Conservation (phyloP, 2,113 vertebrate genomes). For the Dipodomys spectabilis region DNA sequence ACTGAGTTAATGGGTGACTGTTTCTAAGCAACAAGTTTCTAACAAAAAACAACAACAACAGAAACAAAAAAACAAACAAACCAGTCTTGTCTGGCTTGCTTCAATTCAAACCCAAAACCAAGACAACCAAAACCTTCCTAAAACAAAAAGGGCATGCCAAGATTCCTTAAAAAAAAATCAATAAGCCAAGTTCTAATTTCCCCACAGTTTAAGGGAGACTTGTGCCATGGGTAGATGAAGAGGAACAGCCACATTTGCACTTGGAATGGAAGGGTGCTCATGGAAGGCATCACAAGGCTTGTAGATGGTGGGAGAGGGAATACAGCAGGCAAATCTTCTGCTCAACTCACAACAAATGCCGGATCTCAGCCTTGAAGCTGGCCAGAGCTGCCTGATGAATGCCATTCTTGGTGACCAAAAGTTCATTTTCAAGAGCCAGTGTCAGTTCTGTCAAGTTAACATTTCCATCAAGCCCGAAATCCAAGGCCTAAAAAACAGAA, state of each 20-base stretch:
- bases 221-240: accelerated
- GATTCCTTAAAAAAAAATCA: neutral
- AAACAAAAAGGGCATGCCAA: neutral
- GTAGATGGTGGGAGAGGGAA: neutral
- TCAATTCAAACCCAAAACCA: conserved; percentile 53
- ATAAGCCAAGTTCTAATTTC: neutral
- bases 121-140: conserved; percentile 7
- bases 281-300: neutral
- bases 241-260: neutral
- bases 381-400: conserved; percentile 94
- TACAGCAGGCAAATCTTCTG: accelerated
- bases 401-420: conserved; percentile 93
- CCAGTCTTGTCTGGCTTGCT: conserved; percentile 33
- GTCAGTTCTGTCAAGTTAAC: conserved; percentile 94
- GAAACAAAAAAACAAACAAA: neutral
- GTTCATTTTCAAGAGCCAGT: conserved; percentile 94
- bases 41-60: no score
- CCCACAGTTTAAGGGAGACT: neutral
- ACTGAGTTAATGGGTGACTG: conserved; percentile 14
- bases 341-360: conserved; percentile 93
- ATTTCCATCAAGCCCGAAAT: conserved; percentile 93
- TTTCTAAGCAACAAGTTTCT: neutral
- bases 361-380: conserved; percentile 96
- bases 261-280: neutral
- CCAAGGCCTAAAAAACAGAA: conserved; percentile 90